A percentile compares a stretch with the other conserved stretches of the same genome.
Evolutionary conservation across 2,113 vertebrate species (phyloP).

Genomic region (Alosa alosa): DNA sequence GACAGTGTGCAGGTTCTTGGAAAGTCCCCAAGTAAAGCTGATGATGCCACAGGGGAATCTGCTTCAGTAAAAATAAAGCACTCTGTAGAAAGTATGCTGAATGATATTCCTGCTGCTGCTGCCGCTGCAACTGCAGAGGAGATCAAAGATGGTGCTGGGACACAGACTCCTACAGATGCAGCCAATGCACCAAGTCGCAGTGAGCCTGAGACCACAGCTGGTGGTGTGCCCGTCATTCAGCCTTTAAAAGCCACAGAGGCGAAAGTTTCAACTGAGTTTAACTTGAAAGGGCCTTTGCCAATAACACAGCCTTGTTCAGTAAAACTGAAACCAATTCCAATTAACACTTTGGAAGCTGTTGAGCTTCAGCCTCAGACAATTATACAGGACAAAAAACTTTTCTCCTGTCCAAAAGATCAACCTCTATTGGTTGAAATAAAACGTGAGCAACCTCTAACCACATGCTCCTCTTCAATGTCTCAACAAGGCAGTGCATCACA

Average conservation of each 20-base stretch:
- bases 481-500: neutral
- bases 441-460: neutral
- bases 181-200: conserved; percentile 51
- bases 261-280: neutral
- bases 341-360: conserved; percentile 34
- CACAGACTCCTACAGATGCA: neutral
- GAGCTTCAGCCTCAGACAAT: conserved; percentile 27
- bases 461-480: neutral
- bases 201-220: conserved; percentile 8
- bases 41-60: conserved; percentile 43
- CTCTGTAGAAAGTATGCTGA: conserved; percentile 66
- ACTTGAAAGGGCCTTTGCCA: neutral
- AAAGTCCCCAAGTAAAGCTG: neutral
- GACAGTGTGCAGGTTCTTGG: conserved; percentile 22
- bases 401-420: conserved; percentile 32
- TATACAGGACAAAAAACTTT: conserved; percentile 45
- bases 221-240: neutral
- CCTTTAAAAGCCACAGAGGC: neutral
- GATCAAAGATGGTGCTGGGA: neutral
- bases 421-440: neutral
- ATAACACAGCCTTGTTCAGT: conserved; percentile 37
- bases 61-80: conserved; percentile 61
- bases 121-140: conserved; percentile 41
- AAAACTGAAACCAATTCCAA: conserved; percentile 42
- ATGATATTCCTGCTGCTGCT: conserved; percentile 21